Base-by-base conservation (phyloP, 2,888 invertebrate genomes). In the Epinotia brunnichana region DNA sequence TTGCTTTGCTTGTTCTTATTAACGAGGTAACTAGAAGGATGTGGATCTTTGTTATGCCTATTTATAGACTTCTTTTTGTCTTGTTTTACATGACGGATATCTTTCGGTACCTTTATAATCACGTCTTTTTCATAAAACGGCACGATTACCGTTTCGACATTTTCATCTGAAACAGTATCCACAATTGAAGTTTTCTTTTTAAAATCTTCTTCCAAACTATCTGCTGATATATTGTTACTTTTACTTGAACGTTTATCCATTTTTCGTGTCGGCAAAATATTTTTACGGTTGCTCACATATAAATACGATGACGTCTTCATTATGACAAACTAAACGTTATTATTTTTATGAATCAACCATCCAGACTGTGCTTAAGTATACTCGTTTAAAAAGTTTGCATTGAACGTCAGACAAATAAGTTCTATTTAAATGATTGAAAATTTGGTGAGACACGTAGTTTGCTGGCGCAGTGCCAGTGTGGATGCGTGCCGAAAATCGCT, bases 111-210 rank as follows among this genome's bases (percentile, higher is more conserved):
- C 80, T 90, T 90, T 74, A 93, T 87, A 54, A 93, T 85, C 29
- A 92, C 88, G 77, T 93, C 93, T 70, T 91, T 90, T 80, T 93
- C 93, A 75, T 92, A 93, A 80, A 93, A 92, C 1, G 93, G 93
- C 2, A 93, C 92, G 4, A 92, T 83, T 79, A 93, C 91, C 3
- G 91, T 92, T 68, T 91, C 88, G n/a, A 89, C 84, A 72, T 89
- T 85, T 51, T 88, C 87, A 35, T 87, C 85, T 2, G 81, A 78
- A 35, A 56, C 17, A 68, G 75, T 77, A 63, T 79, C 69, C 74
- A 82, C 85, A 17, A 78, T 39, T 3, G 77, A 72, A 24, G 75
- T 74, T 79, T 87, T 88, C 21, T 78, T 79, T 74, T 80, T 85
- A 51, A 82, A 82, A 75, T 83, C 82, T 44, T 78, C 78, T 80